phyloP scores from a whole-genome alignment of 2,888 invertebrate species.

The Drosophila mayaguana region DNA sequence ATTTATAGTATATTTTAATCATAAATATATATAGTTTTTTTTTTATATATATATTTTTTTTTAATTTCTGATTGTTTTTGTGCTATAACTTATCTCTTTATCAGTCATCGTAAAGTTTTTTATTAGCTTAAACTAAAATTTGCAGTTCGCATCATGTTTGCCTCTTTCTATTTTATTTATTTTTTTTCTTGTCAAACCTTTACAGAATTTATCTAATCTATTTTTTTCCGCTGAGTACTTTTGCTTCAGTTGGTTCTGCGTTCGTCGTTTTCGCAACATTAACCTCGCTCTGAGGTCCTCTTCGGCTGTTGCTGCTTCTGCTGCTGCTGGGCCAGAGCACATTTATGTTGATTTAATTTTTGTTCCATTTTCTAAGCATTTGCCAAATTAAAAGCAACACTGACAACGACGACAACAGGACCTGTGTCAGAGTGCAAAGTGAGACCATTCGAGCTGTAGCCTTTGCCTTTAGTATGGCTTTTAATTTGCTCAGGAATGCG shows the following conservation, averaged over 20 bases:
- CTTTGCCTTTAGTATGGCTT: slow-evolving; percentile 48
- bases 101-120: background rate
- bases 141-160: background rate
- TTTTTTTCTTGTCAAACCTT: background rate
- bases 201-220: slow-evolving; percentile 6
- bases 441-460: slow-evolving; percentile 21
- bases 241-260: slow-evolving; percentile 21
- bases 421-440: slow-evolving; percentile 22
- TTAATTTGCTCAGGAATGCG: slow-evolving; percentile 70
- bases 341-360: slow-evolving; percentile 67
- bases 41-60: no score
- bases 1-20: no score
- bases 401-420: slow-evolving; percentile 28
- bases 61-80: no score
- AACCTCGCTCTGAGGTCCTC: slow-evolving; percentile 32
- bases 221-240: slow-evolving; percentile 22
- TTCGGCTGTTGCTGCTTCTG: background rate
- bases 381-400: slow-evolving; percentile 62
- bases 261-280: slow-evolving; percentile 61
- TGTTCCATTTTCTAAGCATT: slow-evolving; percentile 61
- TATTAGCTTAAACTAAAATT: background rate
- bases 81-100: fast-evolving
- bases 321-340: slow-evolving; percentile 24
- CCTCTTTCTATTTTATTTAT: background rate
- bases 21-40: no score